Evolutionary conservation across 2,888 invertebrate species (phyloP), one percentile per base, ranked within the genome.

Genomic region (Dasysyrphus albostriatus): DNA sequence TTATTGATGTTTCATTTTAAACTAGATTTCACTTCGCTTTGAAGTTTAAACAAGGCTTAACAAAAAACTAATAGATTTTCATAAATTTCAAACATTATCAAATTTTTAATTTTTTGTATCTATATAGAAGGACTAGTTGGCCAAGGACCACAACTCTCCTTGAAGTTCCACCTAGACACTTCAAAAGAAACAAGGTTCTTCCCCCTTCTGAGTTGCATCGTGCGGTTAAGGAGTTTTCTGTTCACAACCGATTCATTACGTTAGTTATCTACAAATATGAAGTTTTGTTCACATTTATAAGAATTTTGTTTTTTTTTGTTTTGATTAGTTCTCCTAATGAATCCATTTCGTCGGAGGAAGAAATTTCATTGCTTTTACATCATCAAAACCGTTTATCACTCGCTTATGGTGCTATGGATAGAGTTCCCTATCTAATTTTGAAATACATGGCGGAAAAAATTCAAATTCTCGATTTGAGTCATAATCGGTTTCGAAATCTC

Each of bases 401-500:
- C 58, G 95, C 95, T 0, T 95, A 96, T 89, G 95, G 95, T 91
- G 93, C 93, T 65, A 90, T 96, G 59, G 94, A 94, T 80, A 93
- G 93, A 54, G 93, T 96, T 89, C 96, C 96, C 0, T 93, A 93
- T 88, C 93, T 94, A 7, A 93, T 96, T 49, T 92, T 95, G 1
- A 93, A 94, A 47, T 94, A 94, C 89, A 94, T 95, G 88, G 93
- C 94, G 0, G 92, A 93, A 29, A 92, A 93, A 83, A 93, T 95
- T 47, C 93, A 93, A 90, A 95, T 95, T 88, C 91, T 96, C 89
- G 96, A 96, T 91, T 93, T 96, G 70, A 95, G 95, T 89, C 93
- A 95, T 89, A 96, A 96, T 89, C 94, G 94, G 90, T 94, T 96
- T 82, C 97, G 96, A 75, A 95, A 96, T 91, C 93, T 97, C 82